Conservation (phyloP, 1,140 invertebrate species). For the Zeugodacus cucurbitae region DNA sequence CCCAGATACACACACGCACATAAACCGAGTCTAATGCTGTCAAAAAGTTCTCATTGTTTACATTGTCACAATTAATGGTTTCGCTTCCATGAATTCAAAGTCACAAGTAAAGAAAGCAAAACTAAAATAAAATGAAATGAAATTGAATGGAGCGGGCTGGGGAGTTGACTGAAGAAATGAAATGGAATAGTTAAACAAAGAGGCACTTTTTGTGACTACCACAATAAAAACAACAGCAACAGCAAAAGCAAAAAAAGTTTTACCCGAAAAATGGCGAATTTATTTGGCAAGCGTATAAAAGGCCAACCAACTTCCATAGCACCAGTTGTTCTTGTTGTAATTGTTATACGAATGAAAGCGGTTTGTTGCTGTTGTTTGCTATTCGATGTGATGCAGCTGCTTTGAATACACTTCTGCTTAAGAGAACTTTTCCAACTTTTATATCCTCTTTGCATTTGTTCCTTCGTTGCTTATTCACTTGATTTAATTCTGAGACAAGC, state of each 20-base stretch:
- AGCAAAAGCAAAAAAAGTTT: background rate
- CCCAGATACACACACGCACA: background rate
- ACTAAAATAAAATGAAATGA: background rate
- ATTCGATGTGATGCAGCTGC: background rate
- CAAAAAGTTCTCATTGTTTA: conserved; percentile 41
- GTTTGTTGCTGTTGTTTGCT: background rate
- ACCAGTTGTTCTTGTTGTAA: background rate
- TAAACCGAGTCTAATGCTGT: background rate
- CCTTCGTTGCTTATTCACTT: background rate
- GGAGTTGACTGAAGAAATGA: background rate
- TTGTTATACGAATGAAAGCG: background rate
- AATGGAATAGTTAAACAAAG: conserved; percentile 7
- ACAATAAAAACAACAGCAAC: background rate
- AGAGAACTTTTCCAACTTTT: background rate
- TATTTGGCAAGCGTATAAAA: conserved; percentile 23
- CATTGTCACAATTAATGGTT: conserved; percentile 40
- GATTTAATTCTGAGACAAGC: background rate
- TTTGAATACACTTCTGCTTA: background rate
- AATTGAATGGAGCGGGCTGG: background rate
- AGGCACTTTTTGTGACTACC: background rate
- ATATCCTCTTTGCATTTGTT: background rate
- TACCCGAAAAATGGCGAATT: conserved; percentile 4
- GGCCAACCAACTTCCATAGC: background rate
- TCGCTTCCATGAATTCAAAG: conserved; percentile 28
- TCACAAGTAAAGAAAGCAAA: background rate